Evolutionary conservation across 1,140 invertebrate genomes (phyloP).

Genomic region (Saccostrea cuccullata): DNA sequence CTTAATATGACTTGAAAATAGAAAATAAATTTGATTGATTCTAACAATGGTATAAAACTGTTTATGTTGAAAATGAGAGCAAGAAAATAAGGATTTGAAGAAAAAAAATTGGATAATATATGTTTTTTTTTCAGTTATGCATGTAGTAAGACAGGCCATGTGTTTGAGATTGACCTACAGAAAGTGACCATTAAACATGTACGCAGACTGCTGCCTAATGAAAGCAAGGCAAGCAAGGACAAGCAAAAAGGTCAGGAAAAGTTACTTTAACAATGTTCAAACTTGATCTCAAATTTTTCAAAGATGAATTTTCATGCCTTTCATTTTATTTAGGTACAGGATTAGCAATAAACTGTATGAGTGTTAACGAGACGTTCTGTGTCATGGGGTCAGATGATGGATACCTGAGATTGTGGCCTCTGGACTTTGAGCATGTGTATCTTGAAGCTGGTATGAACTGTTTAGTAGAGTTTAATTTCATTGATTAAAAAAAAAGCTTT

Average conservation of each 20-base stretch:
- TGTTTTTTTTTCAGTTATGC: conserved; percentile 70
- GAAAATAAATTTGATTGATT: no score
- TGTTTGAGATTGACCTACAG: conserved; percentile 76
- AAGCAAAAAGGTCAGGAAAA: conserved; percentile 63
- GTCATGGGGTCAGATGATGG: conserved; percentile 79
- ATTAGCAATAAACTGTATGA: conserved; percentile 75
- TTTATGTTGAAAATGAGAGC: no score
- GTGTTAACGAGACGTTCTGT: conserved; percentile 77
- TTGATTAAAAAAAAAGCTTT: background rate
- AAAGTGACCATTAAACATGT: conserved; percentile 75
- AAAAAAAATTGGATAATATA: background rate
- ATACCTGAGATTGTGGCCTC: conserved; percentile 77
- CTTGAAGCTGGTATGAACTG: conserved; percentile 73
- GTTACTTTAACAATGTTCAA: conserved; percentile 41
- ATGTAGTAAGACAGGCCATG: conserved; percentile 76
- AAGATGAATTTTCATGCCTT: background rate
- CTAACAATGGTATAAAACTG: no score
- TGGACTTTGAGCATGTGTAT: conserved; percentile 78
- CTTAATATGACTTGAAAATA: no score
- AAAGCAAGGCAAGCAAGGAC: conserved; percentile 61
- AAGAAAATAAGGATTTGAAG: background rate
- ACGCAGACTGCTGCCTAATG: conserved; percentile 71
- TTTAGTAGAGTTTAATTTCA: background rate
- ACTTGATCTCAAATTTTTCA: background rate
- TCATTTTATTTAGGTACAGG: conserved; percentile 63